phyloP scores from a whole-genome alignment of 2,888 invertebrate genomes.

The Rhamphomyia laevipes region DNA sequence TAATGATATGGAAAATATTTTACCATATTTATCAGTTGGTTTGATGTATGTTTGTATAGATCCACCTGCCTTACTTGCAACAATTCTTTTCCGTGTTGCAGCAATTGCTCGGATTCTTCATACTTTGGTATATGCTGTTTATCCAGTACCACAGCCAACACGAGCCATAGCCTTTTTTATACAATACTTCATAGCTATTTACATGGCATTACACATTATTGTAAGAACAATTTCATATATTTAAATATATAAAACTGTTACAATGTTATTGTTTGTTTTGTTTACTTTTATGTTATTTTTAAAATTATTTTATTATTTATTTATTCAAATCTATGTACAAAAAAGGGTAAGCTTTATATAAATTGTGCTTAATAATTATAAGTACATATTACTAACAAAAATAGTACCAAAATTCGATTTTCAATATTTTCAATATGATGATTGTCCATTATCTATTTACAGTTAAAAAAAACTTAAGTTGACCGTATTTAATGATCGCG shows the following conservation, averaged over 20 bases:
- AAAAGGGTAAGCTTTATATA: too few species aligned
- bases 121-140: slow-evolving; percentile 51
- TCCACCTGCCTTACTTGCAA: slow-evolving; percentile 41
- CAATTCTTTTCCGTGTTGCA: slow-evolving; percentile 44
- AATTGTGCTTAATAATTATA: too few species aligned
- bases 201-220: slow-evolving; percentile 40
- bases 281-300: too few species aligned
- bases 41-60: slow-evolving; percentile 45
- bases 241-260: slow-evolving; percentile 14
- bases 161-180: slow-evolving; percentile 38
- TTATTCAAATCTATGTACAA: too few species aligned
- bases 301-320: too few species aligned
- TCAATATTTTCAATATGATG: too few species aligned
- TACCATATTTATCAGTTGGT: slow-evolving; percentile 45
- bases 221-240: slow-evolving; percentile 23
- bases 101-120: slow-evolving; percentile 44
- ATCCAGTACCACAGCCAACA: slow-evolving; percentile 46
- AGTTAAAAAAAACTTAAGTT: too few species aligned
- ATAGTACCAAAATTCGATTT: too few species aligned
- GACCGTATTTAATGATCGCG: too few species aligned
- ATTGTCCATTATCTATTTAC: too few species aligned
- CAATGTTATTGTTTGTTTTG: too few species aligned
- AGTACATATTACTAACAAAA: too few species aligned
- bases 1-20: slow-evolving; percentile 59
- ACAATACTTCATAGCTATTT: slow-evolving; percentile 38